Base-by-base conservation (phyloP, 2,797 vertebrate genomes). In the Anas flavirostris region DNA sequence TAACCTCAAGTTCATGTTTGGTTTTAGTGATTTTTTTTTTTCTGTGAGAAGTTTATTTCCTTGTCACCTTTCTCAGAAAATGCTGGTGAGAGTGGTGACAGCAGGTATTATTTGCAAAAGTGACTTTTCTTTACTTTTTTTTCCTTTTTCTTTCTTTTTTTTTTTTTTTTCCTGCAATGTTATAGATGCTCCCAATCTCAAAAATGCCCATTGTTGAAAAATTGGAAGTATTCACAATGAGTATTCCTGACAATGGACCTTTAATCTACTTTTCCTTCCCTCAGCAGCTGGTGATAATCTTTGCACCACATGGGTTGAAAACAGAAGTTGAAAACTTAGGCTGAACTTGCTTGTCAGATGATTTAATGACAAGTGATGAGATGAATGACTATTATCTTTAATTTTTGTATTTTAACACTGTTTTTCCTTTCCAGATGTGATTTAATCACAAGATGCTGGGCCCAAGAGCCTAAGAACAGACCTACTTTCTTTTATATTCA, bases 401-500 rank as follows among this genome's bases (percentile, higher is more conserved):
- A 55, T 59, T 26, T 59, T 91, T 63, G 5, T 13, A 16, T 90
- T 95, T 76, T 62, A 69, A 81, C 50, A 18, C 3, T 28, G 59
- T 59, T 82, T 95, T 86, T 87, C 89, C 53, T 44, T 81, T 91
- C 33, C 84, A 98, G 98, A 81, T 97, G 94, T 95, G 90, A 97
- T 88, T 96, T 97, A 97, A 97, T 98, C 95, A 72, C 83, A 78
- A 97, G 93, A 50, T 97, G 97, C 85, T 98, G 98, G 98, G 97
- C 97, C 87, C 96, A 97, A 91, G 95, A 98, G 82, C 96, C 92
- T 53, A 73, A 90, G 67, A 96, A 87, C 78, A 97, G 97, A 91
- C 97, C 96, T 52, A 95, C 94, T 80, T 98, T 98, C 93, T 79
- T 68, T 85, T 94, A 74, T 56, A 97, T 98, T 96, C 91, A 97